Percentiles rank a stretch among this genome's conserved stretches.
phyloP scores from a whole-genome alignment of 1,140 invertebrate genomes.

The Dinothrombium tinctorium region DNA sequence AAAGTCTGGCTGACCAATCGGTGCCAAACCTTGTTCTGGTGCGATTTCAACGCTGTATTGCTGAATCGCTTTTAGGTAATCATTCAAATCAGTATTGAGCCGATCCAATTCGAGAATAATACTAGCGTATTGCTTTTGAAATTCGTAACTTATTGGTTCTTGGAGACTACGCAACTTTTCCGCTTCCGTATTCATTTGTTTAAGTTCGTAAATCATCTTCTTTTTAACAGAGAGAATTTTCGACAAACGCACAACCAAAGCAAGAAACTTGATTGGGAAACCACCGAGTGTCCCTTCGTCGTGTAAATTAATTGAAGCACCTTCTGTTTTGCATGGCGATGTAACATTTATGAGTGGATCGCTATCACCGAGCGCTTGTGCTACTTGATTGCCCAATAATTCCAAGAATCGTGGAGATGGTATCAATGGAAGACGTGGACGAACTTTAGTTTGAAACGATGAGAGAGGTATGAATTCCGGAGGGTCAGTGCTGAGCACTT shows the following conservation, averaged over 20 bases:
- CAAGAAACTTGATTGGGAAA: constrained; percentile 59
- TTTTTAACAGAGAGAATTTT: constrained; percentile 65
- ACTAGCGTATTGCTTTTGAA: constrained; percentile 65
- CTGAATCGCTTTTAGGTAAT: constrained; percentile 60
- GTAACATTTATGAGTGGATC: background rate
- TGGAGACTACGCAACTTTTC: constrained; percentile 38
- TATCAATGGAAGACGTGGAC: constrained; percentile 25
- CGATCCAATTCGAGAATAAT: constrained; percentile 71
- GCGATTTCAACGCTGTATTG: constrained; percentile 58
- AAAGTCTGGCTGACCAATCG: constrained; percentile 43
- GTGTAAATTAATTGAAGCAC: background rate
- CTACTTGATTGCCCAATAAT: constrained; percentile 4
- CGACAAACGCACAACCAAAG: constrained; percentile 58
- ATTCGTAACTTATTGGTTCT: constrained; percentile 48
- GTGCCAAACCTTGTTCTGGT: constrained; percentile 49
- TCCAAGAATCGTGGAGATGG: constrained; percentile 9
- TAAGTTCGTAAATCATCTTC: constrained; percentile 48
- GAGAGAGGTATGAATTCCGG: constrained; percentile 69
- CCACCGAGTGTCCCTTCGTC: constrained; percentile 38
- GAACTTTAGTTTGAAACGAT: constrained; percentile 55
- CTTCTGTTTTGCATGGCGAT: constrained; percentile 2
- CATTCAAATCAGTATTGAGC: constrained; percentile 65
- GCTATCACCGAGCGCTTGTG: constrained; percentile 4
- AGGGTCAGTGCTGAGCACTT: constrained; percentile 76
- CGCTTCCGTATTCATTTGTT: constrained; percentile 68